Evolutionary conservation across 2,888 invertebrate species (phyloP).

Genomic region (Cataglyphis cursor): DNA sequence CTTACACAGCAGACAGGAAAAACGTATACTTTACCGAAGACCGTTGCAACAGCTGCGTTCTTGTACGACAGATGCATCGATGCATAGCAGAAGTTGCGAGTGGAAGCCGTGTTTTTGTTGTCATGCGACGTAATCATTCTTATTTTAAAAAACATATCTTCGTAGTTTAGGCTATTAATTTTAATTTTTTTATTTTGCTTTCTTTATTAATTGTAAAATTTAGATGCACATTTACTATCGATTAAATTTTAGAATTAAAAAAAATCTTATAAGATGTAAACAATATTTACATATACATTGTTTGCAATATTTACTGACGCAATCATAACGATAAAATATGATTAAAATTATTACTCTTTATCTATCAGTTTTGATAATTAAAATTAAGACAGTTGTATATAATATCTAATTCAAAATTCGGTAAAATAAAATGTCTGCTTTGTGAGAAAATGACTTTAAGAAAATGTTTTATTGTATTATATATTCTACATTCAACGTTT

Average conservation of each 20-base stretch:
- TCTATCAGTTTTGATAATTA: not conserved
- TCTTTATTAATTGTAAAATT: not conserved
- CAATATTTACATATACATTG: not conserved
- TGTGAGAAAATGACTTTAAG: not conserved
- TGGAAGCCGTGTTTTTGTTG: constrained; percentile 20
- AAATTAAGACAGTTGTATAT: not conserved
- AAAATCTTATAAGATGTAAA: not conserved
- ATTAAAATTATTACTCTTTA: constrained; percentile 15
- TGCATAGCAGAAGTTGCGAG: constrained; percentile 31
- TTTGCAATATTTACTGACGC: not conserved
- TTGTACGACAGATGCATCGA: constrained; percentile 14
- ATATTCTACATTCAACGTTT: not conserved
- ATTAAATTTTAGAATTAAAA: not conserved
- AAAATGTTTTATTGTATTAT: not conserved
- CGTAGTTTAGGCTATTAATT: not conserved
- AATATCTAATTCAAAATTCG: not conserved
- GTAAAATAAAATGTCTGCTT: not conserved
- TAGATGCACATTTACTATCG: not conserved
- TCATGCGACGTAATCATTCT: not conserved
- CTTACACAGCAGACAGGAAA: not conserved
- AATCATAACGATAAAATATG: not conserved
- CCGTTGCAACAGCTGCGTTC: not conserved
- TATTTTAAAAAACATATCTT: not conserved
- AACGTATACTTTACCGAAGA: not conserved
- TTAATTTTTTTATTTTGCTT: not conserved